phyloP scores from a whole-genome alignment of 2,797 vertebrate species.

The Bradypodion ventrale region DNA sequence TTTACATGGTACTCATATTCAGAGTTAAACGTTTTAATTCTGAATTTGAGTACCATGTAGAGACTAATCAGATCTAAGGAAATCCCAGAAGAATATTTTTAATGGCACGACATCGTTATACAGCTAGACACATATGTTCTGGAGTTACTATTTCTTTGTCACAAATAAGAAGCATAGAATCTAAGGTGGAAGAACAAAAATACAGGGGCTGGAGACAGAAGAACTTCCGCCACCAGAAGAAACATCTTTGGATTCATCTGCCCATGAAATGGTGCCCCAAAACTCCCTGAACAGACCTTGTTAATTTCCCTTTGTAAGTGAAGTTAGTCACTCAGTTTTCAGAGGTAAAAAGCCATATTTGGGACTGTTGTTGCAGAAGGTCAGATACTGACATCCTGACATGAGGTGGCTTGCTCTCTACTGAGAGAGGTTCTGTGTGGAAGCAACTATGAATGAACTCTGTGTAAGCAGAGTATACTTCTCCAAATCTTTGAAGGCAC shows the following conservation, averaged over 20 bases:
- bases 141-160: not conserved
- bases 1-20: too few species aligned
- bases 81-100: constrained; percentile 1
- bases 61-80: constrained; percentile 4
- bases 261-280: not conserved
- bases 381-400: not conserved
- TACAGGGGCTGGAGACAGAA: not conserved
- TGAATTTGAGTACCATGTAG: not conserved
- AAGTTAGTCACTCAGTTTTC: not conserved
- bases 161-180: not conserved
- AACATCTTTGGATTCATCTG: not conserved
- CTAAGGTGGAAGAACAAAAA: not conserved
- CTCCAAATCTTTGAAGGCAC: too few species aligned
- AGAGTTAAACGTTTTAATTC: not conserved
- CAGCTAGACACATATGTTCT: not conserved
- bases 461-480: not conserved
- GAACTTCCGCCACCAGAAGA: not conserved
- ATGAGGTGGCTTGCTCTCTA: not conserved
- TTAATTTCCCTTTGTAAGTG: not conserved
- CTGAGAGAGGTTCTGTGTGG: not conserved
- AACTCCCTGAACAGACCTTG: not conserved
- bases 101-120: constrained; percentile 4
- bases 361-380: not conserved
- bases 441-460: not conserved
- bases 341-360: not conserved